Conservation (phyloP, 2,797 vertebrate species). For the Microcaecilia unicolor region DNA sequence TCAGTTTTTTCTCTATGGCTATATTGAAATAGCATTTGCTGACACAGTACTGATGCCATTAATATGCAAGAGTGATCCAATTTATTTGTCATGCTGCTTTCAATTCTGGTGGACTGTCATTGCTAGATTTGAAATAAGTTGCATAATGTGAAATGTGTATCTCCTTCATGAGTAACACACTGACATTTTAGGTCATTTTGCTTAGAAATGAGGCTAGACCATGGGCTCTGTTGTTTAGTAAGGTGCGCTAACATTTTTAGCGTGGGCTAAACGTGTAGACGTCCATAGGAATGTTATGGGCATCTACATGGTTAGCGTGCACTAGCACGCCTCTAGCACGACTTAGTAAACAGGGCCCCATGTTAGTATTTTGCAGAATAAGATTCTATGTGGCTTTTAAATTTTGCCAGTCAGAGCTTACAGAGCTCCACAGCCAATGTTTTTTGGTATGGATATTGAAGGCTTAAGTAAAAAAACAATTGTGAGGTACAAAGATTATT, state of each 20-base stretch:
- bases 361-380: not conserved
- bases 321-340: too few relatives aligned
- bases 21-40: slow-evolving; percentile 4
- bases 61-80: slow-evolving; percentile 35
- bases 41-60: slow-evolving; percentile 19
- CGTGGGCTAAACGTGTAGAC: too few relatives aligned
- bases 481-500: too few relatives aligned
- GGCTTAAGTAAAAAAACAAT: too few relatives aligned
- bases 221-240: too few relatives aligned
- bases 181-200: too few relatives aligned
- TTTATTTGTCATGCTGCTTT: slow-evolving; percentile 41
- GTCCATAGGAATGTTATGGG: too few relatives aligned
- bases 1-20: slow-evolving; percentile 18
- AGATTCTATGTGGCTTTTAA: slow-evolving; percentile 17
- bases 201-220: slow-evolving; percentile 21
- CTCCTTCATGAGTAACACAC: too few relatives aligned
- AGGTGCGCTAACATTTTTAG: too few relatives aligned
- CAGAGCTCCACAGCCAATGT: not conserved
- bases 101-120: slow-evolving; percentile 15
- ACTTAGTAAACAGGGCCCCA: too few relatives aligned
- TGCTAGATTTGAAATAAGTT: slow-evolving; percentile 27
- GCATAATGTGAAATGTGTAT: slow-evolving; percentile 19
- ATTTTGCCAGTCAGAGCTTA: not conserved
- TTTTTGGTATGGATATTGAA: not conserved
- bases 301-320: too few relatives aligned